phyloP scores from a whole-genome alignment of 2,888 invertebrate genomes.

The Dolichopus griseipennis region DNA sequence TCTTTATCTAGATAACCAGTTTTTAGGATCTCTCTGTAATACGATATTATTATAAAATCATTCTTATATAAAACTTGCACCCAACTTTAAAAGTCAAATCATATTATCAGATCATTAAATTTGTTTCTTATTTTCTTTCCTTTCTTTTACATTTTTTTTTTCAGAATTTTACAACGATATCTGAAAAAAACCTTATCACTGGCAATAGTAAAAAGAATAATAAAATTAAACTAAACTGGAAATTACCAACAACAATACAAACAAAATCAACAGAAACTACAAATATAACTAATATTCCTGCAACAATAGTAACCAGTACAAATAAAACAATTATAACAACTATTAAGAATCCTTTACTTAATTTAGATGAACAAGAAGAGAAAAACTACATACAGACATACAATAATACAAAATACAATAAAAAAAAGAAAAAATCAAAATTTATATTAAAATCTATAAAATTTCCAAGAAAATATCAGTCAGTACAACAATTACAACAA shows the following conservation, averaged over 20 bases:
- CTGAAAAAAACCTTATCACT: background rate
- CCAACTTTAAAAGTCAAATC: too few relatives aligned
- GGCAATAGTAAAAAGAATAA: background rate
- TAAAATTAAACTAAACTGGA: background rate
- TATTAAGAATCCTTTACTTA: background rate
- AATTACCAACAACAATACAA: background rate
- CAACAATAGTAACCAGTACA: background rate
- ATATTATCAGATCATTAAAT: too few relatives aligned
- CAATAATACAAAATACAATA: background rate
- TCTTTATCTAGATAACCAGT: too few relatives aligned
- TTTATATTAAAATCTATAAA: background rate
- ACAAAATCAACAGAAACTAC: too few relatives aligned
- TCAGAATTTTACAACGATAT: background rate
- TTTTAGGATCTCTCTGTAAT: too few relatives aligned
- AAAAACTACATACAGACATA: background rate
- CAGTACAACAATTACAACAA: background rate
- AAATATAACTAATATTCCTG: background rate
- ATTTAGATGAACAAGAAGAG: background rate
- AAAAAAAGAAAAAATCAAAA: background rate
- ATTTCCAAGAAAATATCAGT: background rate
- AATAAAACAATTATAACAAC: background rate
- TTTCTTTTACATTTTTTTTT: background rate
- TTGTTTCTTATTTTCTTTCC: too few relatives aligned
- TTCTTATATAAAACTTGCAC: too few relatives aligned
- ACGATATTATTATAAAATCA: too few relatives aligned